Conservation (phyloP, 1,140 invertebrate species). For the Chlorops oryzae region DNA sequence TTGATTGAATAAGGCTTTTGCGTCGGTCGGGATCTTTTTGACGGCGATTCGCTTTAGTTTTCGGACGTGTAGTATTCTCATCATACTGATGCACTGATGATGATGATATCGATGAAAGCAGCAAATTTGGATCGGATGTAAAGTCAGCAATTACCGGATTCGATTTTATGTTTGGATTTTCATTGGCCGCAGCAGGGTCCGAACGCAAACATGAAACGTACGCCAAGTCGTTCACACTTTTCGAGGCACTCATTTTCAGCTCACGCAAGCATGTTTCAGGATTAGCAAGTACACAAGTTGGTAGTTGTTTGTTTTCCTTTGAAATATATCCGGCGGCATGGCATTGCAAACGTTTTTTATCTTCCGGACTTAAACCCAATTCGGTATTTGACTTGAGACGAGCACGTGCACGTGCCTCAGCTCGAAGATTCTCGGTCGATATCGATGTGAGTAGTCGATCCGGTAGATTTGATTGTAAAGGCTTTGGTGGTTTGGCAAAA, state of each 20-base stretch:
- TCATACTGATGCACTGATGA: constrained; percentile 3
- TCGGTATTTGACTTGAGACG: constrained; percentile 66
- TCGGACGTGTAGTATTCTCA: constrained; percentile 33
- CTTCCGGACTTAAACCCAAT: constrained; percentile 65
- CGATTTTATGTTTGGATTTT: constrained; percentile 9
- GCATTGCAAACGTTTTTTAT: constrained; percentile 55
- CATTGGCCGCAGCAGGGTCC: too few species aligned
- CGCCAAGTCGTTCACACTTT: constrained; percentile 47
- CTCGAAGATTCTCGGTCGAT: constrained; percentile 56
- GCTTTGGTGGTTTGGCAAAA: constrained; percentile 5
- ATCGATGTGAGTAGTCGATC: constrained; percentile 28
- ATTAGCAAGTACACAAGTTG: too few species aligned
- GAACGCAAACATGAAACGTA: too few species aligned
- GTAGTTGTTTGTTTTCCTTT: too few species aligned
- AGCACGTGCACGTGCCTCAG: constrained; percentile 62
- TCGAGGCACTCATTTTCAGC: constrained; percentile 42
- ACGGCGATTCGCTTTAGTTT: constrained; percentile 50
- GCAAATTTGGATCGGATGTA: constrained; percentile 58
- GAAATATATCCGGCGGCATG: too few species aligned
- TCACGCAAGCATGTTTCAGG: constrained; percentile 29
- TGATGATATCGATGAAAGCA: constrained; percentile 37
- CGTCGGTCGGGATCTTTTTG: constrained; percentile 63
- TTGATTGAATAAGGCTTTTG: constrained; percentile 77
- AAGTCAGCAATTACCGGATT: constrained; percentile 25
- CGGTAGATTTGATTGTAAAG: too few species aligned